These are phyloP conservation scores for Heliconius hewitsoni DNA, from an alignment of 1,140 invertebrate species.

Conservation along the genomic window DNA sequence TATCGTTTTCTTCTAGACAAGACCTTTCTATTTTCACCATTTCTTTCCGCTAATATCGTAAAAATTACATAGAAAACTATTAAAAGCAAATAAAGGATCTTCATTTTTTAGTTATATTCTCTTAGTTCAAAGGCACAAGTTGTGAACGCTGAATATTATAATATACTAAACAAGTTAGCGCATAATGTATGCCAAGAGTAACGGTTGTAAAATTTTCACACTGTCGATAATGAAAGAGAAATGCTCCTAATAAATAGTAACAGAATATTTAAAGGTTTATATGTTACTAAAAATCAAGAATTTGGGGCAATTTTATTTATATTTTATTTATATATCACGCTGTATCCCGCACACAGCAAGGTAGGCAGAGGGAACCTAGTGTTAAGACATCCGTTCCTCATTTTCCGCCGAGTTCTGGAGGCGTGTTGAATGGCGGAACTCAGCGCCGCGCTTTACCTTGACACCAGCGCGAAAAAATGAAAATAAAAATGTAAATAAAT, in stretches of 20 bases:
- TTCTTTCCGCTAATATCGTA: conserved; percentile 14
- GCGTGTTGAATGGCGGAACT: too few species aligned
- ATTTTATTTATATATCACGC: too few species aligned
- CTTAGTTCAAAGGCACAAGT: not conserved
- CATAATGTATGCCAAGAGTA: conserved; percentile 28
- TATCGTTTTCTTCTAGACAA: conserved; percentile 84
- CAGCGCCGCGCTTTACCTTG: too few species aligned
- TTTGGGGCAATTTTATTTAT: not conserved
- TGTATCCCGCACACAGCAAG: too few species aligned
- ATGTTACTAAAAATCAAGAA: not conserved
- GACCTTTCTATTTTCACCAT: conserved; percentile 44
- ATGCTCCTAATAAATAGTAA: conserved; percentile 30
- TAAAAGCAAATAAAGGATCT: not conserved
- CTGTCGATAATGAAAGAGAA: conserved; percentile 40
- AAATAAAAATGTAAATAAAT: too few species aligned
- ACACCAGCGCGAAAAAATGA: too few species aligned
- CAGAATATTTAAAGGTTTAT: conserved; percentile 6
- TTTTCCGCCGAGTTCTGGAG: too few species aligned
- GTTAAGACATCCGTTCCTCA: too few species aligned
- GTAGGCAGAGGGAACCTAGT: too few species aligned
- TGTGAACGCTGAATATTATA: conserved; percentile 11
- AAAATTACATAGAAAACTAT: conserved; percentile 22
- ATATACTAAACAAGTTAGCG: conserved; percentile 21
- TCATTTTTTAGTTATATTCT: not conserved
- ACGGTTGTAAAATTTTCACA: conserved; percentile 38